Base-by-base conservation (phyloP, 2,888 invertebrate species). In the Megalurothrips usitatus region DNA sequence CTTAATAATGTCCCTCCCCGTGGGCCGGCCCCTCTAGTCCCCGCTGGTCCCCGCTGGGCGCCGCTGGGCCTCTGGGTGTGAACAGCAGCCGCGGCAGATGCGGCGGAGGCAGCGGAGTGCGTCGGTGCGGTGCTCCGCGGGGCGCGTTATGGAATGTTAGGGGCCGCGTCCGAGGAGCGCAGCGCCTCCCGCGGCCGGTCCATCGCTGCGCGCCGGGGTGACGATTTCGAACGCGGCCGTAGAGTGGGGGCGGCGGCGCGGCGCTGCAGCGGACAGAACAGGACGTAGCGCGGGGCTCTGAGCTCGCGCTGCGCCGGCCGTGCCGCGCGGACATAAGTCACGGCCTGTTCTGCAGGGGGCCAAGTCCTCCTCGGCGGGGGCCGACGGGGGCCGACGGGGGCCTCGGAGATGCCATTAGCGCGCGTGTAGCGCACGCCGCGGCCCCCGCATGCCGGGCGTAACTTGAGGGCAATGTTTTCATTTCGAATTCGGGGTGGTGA, bases 71-170 rank as follows among this genome's bases (percentile, higher is more conserved):
- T 58, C 58, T 17, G 68, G 68, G 68, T 75, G 68, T 75, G 68
- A 75, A 75, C 68, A 75, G 68, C 68, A 75, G 68, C 26, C 23
- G 58, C 58, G 58, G 34, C n/a, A n/a, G n/a, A n/a, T 43, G 34
- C 34, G 34, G 34, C 34, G 34, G 34, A 43, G 34, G 3, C 2
- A 6, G 34, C 34, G 34, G 34, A 43, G 34, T 6, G 6, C n/a
- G n/a, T n/a, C n/a, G n/a, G n/a, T n/a, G n/a, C n/a, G n/a, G n/a
- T 17, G 58, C 58, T n/a, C 68, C 68, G 68, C 26, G 68, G 68
- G 68, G 68, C 68, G 68, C 68, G 9, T 43, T 43, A 43, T 43
- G 6, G 34, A 43, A 43, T 43, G 34, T 2, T 2, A 43, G 34
- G 34, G 34, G 34, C 3, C 34, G 34, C 34, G 34, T 43, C 34